A percentile compares a stretch with the other conserved stretches of the same genome.
Evolutionary conservation across 1,140 invertebrate genomes (phyloP).

Genomic region (Drosophila baimaii): DNA sequence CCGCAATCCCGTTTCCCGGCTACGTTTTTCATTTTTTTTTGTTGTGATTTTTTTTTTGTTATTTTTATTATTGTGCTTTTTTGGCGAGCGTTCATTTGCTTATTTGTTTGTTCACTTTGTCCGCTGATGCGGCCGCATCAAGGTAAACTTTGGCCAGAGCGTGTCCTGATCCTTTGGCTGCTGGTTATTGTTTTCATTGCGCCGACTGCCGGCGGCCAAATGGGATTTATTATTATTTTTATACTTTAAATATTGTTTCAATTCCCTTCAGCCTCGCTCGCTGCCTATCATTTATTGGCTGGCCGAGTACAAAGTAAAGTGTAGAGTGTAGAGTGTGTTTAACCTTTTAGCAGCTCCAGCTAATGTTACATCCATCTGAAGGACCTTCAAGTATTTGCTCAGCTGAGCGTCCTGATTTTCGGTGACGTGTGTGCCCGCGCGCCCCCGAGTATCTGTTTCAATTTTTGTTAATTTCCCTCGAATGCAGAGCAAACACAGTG

Average conservation of each 20-base stretch:
- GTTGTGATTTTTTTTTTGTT: conserved; percentile 13
- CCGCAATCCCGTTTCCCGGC: conserved; percentile 65
- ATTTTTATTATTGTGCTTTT: conserved; percentile 75
- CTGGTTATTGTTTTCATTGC: conserved; percentile 73
- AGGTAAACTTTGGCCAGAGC: conserved; percentile 70
- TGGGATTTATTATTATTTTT: conserved; percentile 82
- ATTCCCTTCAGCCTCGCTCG: conserved; percentile 22
- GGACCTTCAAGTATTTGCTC: conserved; percentile 73
- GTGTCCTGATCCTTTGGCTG: conserved; percentile 48
- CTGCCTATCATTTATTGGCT: conserved; percentile 45
- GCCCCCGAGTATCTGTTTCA: conserved; percentile 61
- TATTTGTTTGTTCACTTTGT: conserved; percentile 81
- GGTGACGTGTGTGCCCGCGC: conserved; percentile 36
- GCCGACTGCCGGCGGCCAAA: conserved; percentile 66
- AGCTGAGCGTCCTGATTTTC: conserved; percentile 55
- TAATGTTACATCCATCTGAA: conserved; percentile 67
- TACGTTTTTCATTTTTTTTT: conserved; percentile 1
- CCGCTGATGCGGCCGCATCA: conserved; percentile 72
- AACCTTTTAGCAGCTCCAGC: conserved; percentile 76
- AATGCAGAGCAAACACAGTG: conserved; percentile 60
- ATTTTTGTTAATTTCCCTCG: conserved; percentile 59
- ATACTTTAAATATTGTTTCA: conserved; percentile 79
- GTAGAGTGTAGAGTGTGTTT: conserved; percentile 14
- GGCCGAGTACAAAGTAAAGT: background rate
- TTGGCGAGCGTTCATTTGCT: conserved; percentile 78